Evolutionary conservation across 2,888 invertebrate genomes (phyloP).

Genomic region (Heteromyza rotundicornis): DNA sequence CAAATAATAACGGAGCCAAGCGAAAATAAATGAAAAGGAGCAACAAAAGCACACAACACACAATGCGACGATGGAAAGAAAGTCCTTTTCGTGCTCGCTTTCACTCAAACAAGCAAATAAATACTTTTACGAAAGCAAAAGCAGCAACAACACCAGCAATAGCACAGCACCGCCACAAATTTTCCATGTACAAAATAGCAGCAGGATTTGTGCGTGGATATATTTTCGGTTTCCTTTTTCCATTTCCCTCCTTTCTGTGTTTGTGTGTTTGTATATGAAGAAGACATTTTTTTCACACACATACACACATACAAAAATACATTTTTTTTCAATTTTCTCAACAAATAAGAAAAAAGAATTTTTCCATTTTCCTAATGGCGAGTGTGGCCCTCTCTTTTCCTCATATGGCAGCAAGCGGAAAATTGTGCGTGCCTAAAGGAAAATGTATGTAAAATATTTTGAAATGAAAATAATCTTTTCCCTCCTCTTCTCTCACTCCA

Average conservation of each 20-base stretch:
- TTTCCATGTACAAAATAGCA: background rate
- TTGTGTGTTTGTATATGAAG: slow-evolving; percentile 5
- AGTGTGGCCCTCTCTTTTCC: background rate
- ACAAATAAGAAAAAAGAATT: slow-evolving; percentile 1
- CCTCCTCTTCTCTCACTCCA: background rate
- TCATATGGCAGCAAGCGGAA: background rate
- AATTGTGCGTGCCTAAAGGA: background rate
- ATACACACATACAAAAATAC: too few relatives aligned
- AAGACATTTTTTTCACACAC: too few relatives aligned
- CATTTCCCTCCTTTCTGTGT: background rate
- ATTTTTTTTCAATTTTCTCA: slow-evolving; percentile 1
- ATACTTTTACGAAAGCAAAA: background rate
- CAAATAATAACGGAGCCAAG: background rate
- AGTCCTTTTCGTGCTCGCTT: slow-evolving; percentile 22
- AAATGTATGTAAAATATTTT: background rate
- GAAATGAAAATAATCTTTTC: background rate
- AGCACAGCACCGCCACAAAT: background rate
- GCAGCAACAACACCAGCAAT: background rate
- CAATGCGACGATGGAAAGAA: slow-evolving; percentile 21
- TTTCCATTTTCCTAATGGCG: slow-evolving; percentile 4
- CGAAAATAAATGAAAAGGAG: background rate
- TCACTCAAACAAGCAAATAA: slow-evolving; percentile 10
- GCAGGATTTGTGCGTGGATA: background rate
- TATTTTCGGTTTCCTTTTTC: slow-evolving; percentile 6
- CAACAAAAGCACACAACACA: background rate